Conservation (phyloP, 1,140 invertebrate genomes). For the Pseudoatta argentina region DNA sequence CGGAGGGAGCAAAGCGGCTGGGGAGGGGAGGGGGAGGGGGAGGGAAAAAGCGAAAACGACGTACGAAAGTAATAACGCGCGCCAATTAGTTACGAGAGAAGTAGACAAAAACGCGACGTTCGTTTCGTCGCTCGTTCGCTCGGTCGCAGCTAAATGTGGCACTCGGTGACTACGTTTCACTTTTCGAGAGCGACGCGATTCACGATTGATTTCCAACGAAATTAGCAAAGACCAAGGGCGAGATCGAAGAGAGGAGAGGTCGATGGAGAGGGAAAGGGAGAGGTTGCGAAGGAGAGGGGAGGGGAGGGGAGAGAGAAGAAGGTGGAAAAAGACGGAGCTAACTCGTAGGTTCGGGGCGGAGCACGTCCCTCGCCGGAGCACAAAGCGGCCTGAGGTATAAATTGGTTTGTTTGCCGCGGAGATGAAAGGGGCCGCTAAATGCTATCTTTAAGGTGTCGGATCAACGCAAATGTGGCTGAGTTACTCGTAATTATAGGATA, state of each 20-base stretch:
- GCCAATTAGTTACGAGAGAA: constrained; percentile 60
- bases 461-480: constrained; percentile 87
- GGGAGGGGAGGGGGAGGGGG: not conserved
- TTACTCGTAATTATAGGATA: constrained; percentile 87
- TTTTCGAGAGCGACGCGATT: constrained; percentile 52
- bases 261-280: not conserved
- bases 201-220: constrained; percentile 53
- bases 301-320: not conserved
- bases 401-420: constrained; percentile 87
- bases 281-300: not conserved
- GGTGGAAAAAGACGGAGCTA: constrained; percentile 60
- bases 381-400: constrained; percentile 86
- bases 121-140: constrained; percentile 22
- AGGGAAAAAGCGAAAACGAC: constrained; percentile 43
- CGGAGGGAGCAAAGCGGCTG: too few relatives aligned
- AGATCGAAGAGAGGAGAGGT: constrained; percentile 37
- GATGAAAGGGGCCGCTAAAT: constrained; percentile 87
- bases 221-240: constrained; percentile 36
- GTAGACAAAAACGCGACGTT: constrained; percentile 50
- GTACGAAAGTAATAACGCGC: constrained; percentile 62
- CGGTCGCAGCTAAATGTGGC: not conserved
- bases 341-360: constrained; percentile 69
- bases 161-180: constrained; percentile 39
- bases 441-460: constrained; percentile 87
- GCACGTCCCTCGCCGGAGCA: constrained; percentile 70